These are phyloP conservation scores for Pogonus chalceus DNA, from an alignment of 1,140 invertebrate species.

Conservation along the genomic window DNA sequence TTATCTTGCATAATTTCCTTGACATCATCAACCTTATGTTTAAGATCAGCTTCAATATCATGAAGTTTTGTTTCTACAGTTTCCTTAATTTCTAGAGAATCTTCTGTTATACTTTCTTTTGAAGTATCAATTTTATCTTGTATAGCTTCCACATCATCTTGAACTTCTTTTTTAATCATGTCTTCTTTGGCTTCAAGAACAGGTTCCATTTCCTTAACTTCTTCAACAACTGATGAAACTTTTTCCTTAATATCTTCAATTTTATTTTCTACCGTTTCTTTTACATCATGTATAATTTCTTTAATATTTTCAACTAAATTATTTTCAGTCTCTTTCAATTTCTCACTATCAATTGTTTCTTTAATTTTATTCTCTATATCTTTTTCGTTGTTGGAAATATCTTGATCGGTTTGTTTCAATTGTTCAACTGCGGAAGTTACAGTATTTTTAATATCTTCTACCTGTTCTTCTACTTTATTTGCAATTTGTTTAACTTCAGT, in stretches of 20 bases:
- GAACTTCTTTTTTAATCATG: slow-evolving; percentile 2
- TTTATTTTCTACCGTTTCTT: not conserved
- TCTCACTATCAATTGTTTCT: not conserved
- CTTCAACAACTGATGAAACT: not conserved
- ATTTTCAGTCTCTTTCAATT: not conserved
- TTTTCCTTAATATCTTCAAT: not conserved
- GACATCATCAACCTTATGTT: not conserved
- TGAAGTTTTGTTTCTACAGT: slow-evolving; percentile 5
- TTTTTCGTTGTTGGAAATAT: too few species aligned
- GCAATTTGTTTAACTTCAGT: not conserved
- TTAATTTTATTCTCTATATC: too few species aligned
- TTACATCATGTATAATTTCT: not conserved
- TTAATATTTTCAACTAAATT: not conserved
- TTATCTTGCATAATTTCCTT: not conserved
- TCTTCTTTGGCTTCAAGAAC: not conserved
- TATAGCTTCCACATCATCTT: not conserved
- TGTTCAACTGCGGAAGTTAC: not conserved
- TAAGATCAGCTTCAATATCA: slow-evolving; percentile 2
- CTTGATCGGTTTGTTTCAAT: not conserved
- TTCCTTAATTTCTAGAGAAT: too few species aligned
- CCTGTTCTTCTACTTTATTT: not conserved
- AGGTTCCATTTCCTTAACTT: not conserved
- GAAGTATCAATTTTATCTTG: not conserved
- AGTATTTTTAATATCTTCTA: too few species aligned
- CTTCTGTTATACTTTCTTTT: too few species aligned